These are phyloP conservation scores for Clarias platycephalus DNA, from an alignment of 2,797 vertebrate genomes.

Conservation along the genomic window DNA sequence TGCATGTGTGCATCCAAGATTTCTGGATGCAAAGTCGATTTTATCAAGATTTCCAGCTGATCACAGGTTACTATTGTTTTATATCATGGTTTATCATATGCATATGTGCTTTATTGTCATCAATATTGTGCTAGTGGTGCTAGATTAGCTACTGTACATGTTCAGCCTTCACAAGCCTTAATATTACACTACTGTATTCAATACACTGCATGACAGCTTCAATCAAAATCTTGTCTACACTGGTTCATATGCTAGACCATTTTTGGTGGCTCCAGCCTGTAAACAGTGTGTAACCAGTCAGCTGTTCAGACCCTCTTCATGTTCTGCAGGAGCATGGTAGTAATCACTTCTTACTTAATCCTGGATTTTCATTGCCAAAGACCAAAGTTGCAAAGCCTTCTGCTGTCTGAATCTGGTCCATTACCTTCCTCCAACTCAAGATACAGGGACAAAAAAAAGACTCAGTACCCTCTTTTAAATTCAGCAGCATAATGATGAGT, in stretches of 20 bases:
- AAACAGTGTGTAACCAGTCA: constrained; percentile 9
- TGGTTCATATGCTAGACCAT: background rate
- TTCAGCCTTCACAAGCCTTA: background rate
- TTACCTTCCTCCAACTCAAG: constrained; percentile 1
- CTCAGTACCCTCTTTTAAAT: constrained; percentile 9
- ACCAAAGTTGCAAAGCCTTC: constrained; percentile 33
- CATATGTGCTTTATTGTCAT: background rate
- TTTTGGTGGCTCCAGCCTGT: background rate
- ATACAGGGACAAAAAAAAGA: constrained; percentile 15
- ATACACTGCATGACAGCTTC: background rate
- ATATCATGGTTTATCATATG: background rate
- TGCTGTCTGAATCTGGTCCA: constrained; percentile 24
- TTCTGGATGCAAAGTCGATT: background rate
- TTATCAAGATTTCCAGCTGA: background rate
- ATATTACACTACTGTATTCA: background rate
- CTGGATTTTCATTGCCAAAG: constrained; percentile 36
- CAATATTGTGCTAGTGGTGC: background rate
- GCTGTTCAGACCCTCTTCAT: constrained; percentile 25
- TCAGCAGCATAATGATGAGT: constrained; percentile 26
- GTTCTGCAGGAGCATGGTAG: constrained; percentile 35
- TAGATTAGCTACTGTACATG: background rate
- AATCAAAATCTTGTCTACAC: background rate
- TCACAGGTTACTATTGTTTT: background rate
- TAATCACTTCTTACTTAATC: constrained; percentile 56
- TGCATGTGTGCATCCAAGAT: background rate